Percentiles rank a stretch among this genome's conserved stretches.
phyloP scores from a whole-genome alignment of 2,888 invertebrate genomes.

The Thymelicus acteon region DNA sequence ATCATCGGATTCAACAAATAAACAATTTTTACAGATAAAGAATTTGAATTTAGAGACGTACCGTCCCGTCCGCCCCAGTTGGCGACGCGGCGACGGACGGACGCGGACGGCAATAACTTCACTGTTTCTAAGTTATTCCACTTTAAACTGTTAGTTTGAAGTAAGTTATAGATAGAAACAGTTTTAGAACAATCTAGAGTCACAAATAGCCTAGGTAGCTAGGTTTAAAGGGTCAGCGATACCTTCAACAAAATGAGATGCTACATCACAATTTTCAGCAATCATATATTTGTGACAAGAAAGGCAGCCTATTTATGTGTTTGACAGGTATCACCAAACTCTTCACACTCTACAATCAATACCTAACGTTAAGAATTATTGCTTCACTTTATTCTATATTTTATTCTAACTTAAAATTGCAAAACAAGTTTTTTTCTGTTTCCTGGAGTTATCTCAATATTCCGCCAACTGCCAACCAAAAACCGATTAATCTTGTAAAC shows the following conservation, averaged over 20 bases:
- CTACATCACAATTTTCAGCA: no score
- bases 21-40: slow-evolving; percentile 1
- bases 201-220: no score
- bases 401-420: background rate
- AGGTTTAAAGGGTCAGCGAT: no score
- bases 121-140: background rate
- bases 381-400: no score
- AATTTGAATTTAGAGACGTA: background rate
- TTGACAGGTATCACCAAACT: no score
- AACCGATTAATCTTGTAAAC: slow-evolving; percentile 22
- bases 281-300: no score
- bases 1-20: background rate
- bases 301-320: no score
- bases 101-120: background rate
- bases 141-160: background rate
- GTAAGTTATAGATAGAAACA: background rate
- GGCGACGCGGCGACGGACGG: background rate
- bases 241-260: no score
- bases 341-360: no score
- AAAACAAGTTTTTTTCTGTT: background rate
- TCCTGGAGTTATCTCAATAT: background rate
- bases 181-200: no score
- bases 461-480: slow-evolving; percentile 9
- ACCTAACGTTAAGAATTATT: no score
- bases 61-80: background rate